Base-by-base conservation (phyloP, 2,113 vertebrate species). In the Leuciscus idus region DNA sequence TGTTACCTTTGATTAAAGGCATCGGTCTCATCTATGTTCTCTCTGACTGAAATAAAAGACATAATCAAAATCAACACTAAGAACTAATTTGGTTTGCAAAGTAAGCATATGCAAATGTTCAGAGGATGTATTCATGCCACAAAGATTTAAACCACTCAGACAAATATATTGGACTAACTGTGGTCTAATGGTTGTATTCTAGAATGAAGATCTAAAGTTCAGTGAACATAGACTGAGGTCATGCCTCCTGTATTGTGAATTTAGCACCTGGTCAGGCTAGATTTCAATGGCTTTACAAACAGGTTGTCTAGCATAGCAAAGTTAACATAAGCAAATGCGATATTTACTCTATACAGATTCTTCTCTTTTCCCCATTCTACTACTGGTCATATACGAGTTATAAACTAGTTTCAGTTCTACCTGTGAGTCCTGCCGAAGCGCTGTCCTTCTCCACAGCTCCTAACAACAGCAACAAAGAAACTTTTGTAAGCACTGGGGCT, bases 361-460 rank as follows among this genome's bases (percentile, higher is more conserved):
- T 28, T 46, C 12, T 55, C 0, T 36, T 21, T 19, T 6, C 12
- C 30, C 68, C 4, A 68, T 15, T 82, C 13, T 43, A 30, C 4
- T 17, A 43, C 52, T 80, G 2, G 6, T 70, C 36, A 30, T 6
- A n/a, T 0, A 39, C 2, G 52, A 80, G 21, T 43, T 15, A 21
- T 36, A 57, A 57, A 62, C 30, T 1, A 39, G 28, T 43, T 48
- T 43, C 26, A 30, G 28, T 23, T 79, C 39, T 55, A 74, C 76
- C 48, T 43, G 43, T 33, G 23, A 10, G 73, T 46, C 23, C 64
- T 9, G 62, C 59, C 23, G n/a, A 64, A 28, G 81, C 33, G 76
- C 81, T 79, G 84, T 86, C 87, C 73, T 28, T 79, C 81, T 86
- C 74, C 62, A 86, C 79, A 43, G n/a, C 3, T 15, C 55, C 48